phyloP scores from a whole-genome alignment of 2,113 vertebrate species.

The Neodon shergylaensis region DNA sequence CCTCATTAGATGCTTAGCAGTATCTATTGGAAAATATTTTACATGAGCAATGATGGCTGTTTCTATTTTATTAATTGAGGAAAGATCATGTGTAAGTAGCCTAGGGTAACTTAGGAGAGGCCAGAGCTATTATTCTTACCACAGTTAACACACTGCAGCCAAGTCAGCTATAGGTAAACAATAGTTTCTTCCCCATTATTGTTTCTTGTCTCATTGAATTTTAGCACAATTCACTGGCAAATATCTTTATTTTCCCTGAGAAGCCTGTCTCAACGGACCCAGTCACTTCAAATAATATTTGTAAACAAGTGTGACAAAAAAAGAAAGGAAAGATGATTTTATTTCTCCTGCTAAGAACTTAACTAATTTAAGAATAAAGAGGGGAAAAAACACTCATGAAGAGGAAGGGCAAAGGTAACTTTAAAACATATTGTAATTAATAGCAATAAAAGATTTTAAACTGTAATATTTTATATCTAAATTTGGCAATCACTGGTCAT shows the following conservation, averaged over 20 bases:
- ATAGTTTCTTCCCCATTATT: slow-evolving; percentile 11
- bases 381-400: neutral
- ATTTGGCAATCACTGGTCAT: slow-evolving; percentile 7
- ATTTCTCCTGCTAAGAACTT: slow-evolving; percentile 56
- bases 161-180: slow-evolving; percentile 27
- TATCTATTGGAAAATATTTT: slow-evolving; percentile 71
- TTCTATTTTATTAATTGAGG: slow-evolving; percentile 40
- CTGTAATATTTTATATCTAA: neutral
- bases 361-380: neutral
- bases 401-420: slow-evolving; percentile 36
- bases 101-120: neutral
- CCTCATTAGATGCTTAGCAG: slow-evolving; percentile 63
- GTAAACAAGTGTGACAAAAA: slow-evolving; percentile 14
- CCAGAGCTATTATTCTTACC: neutral
- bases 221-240: neutral
- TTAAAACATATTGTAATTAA: neutral
- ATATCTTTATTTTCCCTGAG: neutral
- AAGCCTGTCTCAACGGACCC: neutral
- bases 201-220: neutral
- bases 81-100: slow-evolving; percentile 65
- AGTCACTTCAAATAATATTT: neutral
- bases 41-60: slow-evolving; percentile 71
- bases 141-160: neutral
- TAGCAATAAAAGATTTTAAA: neutral
- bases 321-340: neutral